Conservation (phyloP, 1,140 invertebrate genomes). For the Aphelenchoides avenae region DNA sequence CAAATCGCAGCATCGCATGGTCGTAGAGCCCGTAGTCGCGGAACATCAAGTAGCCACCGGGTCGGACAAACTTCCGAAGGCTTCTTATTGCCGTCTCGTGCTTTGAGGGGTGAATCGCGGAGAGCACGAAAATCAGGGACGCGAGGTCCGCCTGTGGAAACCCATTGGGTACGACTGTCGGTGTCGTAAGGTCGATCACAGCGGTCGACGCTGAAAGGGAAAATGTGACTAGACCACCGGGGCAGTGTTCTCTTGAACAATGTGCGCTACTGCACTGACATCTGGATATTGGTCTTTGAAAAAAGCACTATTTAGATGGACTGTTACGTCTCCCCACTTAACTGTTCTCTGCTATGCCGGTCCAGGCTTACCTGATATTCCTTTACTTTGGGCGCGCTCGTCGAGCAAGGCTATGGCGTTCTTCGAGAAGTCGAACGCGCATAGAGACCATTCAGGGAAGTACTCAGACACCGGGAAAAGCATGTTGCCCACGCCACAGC, state of each 20-base stretch:
- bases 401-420: constrained; percentile 63
- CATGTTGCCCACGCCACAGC: constrained; percentile 95
- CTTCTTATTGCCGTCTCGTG: constrained; percentile 71
- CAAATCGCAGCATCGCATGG: constrained; percentile 89
- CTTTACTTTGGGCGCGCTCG: constrained; percentile 82
- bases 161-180: constrained; percentile 1
- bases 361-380: no score
- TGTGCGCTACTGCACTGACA: constrained; percentile 24
- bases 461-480: constrained; percentile 84
- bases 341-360: constrained; percentile 2
- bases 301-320: no score
- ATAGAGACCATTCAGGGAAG: constrained; percentile 70
- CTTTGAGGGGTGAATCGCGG: constrained; percentile 73
- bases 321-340: neutral
- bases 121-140: constrained; percentile 75
- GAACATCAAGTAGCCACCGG: constrained; percentile 19
- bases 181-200: constrained; percentile 36
- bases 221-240: neutral
- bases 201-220: constrained; percentile 8
- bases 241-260: constrained; percentile 6
- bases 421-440: constrained; percentile 90
- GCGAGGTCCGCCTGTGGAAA: constrained; percentile 67
- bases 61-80: constrained; percentile 64
- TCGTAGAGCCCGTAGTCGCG: constrained; percentile 68
- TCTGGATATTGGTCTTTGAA: constrained; percentile 66